Base-by-base conservation (phyloP, 2,888 invertebrate species). In the Ormyrus pomaceus region DNA sequence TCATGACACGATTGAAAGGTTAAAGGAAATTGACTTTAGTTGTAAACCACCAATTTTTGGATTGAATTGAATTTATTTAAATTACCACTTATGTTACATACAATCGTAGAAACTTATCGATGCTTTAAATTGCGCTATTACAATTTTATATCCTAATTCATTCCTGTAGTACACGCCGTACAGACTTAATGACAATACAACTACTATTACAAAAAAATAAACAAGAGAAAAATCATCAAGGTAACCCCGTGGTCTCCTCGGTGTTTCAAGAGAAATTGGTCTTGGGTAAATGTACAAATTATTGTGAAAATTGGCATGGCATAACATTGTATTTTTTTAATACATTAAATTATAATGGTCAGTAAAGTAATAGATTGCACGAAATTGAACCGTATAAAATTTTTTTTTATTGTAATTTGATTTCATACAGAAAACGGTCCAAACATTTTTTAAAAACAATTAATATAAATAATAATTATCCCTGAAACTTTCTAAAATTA, bases 41-140 rank as follows among this genome's bases (percentile, higher is more conserved):
- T 51, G 45, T 13, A 53, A 66, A 66, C 45, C 6, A 34, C 19
- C 45, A 59, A 77, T 51, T 51, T 13, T 77, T 78, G 65, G 53
- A 74, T 83, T 82, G 72, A 72, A 83, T 82, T 83, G 82, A 78
- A 82, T 86, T 86, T 86, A 86, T 86, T 85, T 84, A 83, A 84
- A 84, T 86, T 83, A 83, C 76, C 75, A 80, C 72, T 82, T 78
- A 75, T 79, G 83, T 86, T 83, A 85, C 84, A 83, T 86, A 87
- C 84, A 85, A 84, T 83, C 81, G 87, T 88, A 88, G 83, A 88
- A 88, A 88, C 81, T 85, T 85, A 84, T 83, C 81, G 83, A 84
- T 83, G 82, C 84, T 86, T 86, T 83, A 84, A 85, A 82, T 85
- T 86, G 82, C 79, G 83, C 84, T 64, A 80, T 80, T 86, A 84